Percentiles rank a stretch among this genome's conserved stretches.
Evolutionary conservation across 2,113 vertebrate species (phyloP).

Genomic region (Charadrius vociferus): DNA sequence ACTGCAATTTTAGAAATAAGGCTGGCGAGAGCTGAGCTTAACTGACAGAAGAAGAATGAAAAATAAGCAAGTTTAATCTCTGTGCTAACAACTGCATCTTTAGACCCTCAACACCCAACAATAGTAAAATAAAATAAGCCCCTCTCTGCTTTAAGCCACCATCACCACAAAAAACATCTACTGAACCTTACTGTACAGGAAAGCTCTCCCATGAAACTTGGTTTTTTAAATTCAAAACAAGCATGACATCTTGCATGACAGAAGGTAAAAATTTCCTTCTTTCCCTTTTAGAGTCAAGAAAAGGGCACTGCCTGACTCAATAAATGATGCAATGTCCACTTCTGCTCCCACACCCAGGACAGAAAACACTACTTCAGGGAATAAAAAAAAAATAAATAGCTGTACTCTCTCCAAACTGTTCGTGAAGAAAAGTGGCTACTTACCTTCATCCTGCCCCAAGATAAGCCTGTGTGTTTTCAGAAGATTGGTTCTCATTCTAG

Average conservation of each 20-base stretch:
- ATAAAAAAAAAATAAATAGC: not conserved
- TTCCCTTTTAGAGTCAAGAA: not conserved
- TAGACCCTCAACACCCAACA: not conserved
- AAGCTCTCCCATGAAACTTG: not conserved
- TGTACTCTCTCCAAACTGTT: not conserved
- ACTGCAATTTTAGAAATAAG: not conserved
- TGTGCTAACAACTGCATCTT: not conserved
- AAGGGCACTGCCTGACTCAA: not conserved
- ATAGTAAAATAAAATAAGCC: not conserved
- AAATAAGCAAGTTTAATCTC: not conserved
- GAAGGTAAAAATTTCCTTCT: not conserved
- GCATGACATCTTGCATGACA: not conserved
- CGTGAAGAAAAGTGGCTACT: not conserved
- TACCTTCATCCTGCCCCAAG: conserved; percentile 83
- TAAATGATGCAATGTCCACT: not conserved
- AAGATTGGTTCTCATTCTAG: conserved; percentile 83
- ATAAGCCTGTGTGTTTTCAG: conserved; percentile 81
- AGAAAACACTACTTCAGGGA: not conserved
- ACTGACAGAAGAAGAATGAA: not conserved
- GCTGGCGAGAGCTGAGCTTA: not conserved
- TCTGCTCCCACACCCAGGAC: not conserved
- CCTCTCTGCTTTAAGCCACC: not conserved
- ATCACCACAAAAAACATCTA: not conserved
- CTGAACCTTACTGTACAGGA: not conserved
- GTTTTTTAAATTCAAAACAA: not conserved